Base-by-base conservation (phyloP, 1,140 invertebrate species). In the Gyrodactylus bullatarudis region DNA sequence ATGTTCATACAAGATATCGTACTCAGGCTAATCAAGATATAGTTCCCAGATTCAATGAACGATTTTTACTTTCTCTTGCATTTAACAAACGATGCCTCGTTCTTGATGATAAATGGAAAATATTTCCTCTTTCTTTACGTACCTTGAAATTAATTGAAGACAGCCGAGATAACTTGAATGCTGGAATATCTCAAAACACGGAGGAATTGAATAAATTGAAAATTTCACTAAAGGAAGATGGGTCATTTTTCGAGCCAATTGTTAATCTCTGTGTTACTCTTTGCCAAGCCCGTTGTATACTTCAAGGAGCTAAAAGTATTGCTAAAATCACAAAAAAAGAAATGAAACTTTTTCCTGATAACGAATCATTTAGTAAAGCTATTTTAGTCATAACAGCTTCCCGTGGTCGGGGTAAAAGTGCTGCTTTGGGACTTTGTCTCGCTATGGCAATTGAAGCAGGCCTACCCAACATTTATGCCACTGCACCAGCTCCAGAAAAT, bases 401-500 rank as follows among this genome's bases (percentile, higher is more conserved):
- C 1, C 85, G 94, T 84, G 95, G 95, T 22, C 84, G 95, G 75
- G 95, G 95, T 75, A 99, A 99, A 83, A 98, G 94, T 0, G 95
- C 95, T 19, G 89, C 93, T 19, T 81, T 98, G n/a, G 95, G 95
- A 1, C 82, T 99, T 69, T 86, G 92, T 0, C 87, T 99, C 26
- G 87, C 84, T 26, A 79, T 81, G 1, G 83, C 84, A 26, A 79
- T 86, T 26, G 83, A 79, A 20, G 83, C 83, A 78, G 79, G 89
- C 22, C 98, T 96, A 80, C 91, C 92, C 20, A 98, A 98, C 79
- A 89, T 99, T 71, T 98, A 93, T 82, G 90, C 98, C 20, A 95
- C 94, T 0, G 92, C 91, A 75, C 95, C 95, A 0, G 89, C 89
- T 79, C 93, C 93, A 0, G 94, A 99, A 80, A 99, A 99, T 84